Evolutionary conservation across 2,888 invertebrate species (phyloP), one percentile per base, ranked within the genome.

Genomic region (Nematopogon swammerdamellus): DNA sequence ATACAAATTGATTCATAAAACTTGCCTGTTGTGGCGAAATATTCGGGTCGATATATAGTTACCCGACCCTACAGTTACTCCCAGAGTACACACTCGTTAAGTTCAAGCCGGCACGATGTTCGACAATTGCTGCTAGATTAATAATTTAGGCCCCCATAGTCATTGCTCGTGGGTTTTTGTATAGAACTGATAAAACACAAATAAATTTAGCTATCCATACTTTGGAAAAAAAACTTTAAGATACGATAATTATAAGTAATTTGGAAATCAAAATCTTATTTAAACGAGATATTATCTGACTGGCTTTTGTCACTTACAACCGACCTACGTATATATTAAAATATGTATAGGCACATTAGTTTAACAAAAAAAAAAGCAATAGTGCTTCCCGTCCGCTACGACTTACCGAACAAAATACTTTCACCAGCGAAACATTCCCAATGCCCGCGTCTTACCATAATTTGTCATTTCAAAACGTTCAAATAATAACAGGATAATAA

Each of bases 331-430:
- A 70, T 74, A 77, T 68, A 75, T 77, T 75, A 74, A 68, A 14
- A 36, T 36, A 74, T 71, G 74, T 74, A 76, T 75, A 77, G 77
- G 77, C 76, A 77, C 77, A 76, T 75, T 70, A 74, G 76, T 77
- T 75, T 72, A 67, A 71, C 68, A 72, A 72, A 68, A 73, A 76
- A 73, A 67, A 67, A 74, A 72, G 72, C 73, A 60, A 72, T 68
- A 65, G 72, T 74, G 74, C 73, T 72, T 68, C 65, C 70, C 68
- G 75, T 74, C 70, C 70, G 65, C 73, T 76, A 76, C 68, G 72
- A 74, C 69, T 68, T 65, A 70, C 44, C 16, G 44, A 63, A 61
- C 65, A 65, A 65, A 62, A 62, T 63, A 62, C 62, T 63, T 63
- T 67, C 61, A 64, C 58, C 64, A 69, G 36, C 69, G 67, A 65